Evolutionary conservation across 2,113 vertebrate genomes (phyloP), one percentile per base, ranked within the genome.

Genomic region (Sinocyclocheilus maitianheensis): DNA sequence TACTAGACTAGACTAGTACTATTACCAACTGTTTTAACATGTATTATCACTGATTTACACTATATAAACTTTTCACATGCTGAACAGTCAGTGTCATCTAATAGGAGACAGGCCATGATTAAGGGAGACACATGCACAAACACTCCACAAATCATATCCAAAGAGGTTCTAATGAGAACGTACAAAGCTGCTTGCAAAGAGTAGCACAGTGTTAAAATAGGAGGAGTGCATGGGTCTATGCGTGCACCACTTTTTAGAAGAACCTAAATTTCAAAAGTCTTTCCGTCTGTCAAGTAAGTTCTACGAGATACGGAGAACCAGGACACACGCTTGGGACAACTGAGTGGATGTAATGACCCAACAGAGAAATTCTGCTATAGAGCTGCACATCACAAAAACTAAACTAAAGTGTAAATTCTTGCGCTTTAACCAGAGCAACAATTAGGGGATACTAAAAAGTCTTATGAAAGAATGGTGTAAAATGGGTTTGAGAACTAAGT

Each of bases 1-100:
- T 65, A 81, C 78, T 81, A 85, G 63, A 81, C 82, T 81, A 87
- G 37, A 74, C 65, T 55, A 79, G 77, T 81, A 69, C 60, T 78
- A 76, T 55, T 84, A 69, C 43, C 79, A 62, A 71, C 46, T 87
- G 86, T 84, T 87, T 72, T 40, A 34, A 34, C 55, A 77, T 63
- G 13, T 75, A 77, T 74, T 65, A 43, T 22, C 40, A 48, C 78
- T 77, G 87, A 81, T 46, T 77, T 78, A 67, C 37, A 83, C 40
- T 72, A 78, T 69, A 65, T 26, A 65, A 34, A 82, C 67, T 78
- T 84, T 78, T 72, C 53, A 83, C 72, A 88, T 88, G 84, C 80
- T 79, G 22, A 83, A 77, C 74, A 85, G 79, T 85, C 87, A 88
- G 87, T 71, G 78, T 67, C 48, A 18, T 82, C 79, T 72, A 88